phyloP scores from a whole-genome alignment of 2,113 vertebrate species.

The Nothocercus nigrocapillus region DNA sequence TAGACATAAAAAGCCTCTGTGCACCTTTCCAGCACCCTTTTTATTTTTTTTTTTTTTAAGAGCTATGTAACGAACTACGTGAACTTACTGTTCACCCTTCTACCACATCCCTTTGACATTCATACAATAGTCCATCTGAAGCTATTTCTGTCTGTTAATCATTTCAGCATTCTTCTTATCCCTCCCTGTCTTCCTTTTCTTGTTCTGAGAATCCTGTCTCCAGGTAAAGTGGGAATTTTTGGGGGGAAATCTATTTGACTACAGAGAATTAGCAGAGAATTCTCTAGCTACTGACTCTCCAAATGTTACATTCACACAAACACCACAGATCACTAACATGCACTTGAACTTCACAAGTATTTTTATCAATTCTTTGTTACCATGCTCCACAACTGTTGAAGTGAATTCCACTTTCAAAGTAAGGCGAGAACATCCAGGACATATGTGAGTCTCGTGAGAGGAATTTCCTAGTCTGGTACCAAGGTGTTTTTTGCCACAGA shows the following conservation, averaged over 20 bases:
- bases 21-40: not conserved
- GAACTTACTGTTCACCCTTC: not conserved
- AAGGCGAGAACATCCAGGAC: conserved; percentile 87
- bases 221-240: not conserved
- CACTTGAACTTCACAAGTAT: not conserved
- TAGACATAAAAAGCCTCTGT: not conserved
- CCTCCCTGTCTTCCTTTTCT: not conserved
- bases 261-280: not conserved
- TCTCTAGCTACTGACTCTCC: not conserved
- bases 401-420: conserved; percentile 93
- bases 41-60: not conserved
- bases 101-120: not conserved
- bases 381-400: conserved; percentile 91
- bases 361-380: conserved; percentile 75
- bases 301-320: not conserved
- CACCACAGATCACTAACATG: not conserved
- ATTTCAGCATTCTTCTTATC: not conserved
- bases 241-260: not conserved
- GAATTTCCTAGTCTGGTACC: conserved; percentile 80
- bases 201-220: not conserved
- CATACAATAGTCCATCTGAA: not conserved
- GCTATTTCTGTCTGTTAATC: not conserved
- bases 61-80: not conserved
- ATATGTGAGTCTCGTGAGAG: conserved; percentile 69
- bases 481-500: conserved; percentile 83